A percentile compares a stretch with the other conserved stretches of the same genome.
Conservation (phyloP, 2,888 invertebrate species). For the Andrena praecox region DNA sequence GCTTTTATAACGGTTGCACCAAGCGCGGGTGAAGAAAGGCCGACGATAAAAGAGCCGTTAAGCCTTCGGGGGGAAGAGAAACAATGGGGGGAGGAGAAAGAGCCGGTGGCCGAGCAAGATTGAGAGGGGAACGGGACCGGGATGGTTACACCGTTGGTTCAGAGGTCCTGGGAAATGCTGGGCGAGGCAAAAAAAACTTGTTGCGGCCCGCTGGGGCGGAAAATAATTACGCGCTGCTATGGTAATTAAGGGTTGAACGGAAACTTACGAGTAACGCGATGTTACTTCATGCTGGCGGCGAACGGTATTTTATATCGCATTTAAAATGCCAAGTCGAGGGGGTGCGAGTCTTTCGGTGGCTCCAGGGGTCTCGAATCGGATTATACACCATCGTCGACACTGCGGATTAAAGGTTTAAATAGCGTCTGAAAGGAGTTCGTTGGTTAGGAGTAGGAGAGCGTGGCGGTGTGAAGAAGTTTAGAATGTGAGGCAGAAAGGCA, state of each 20-base stretch:
- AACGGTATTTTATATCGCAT: background rate
- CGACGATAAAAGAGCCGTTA: constrained; percentile 75
- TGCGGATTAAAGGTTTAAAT: too few relatives aligned
- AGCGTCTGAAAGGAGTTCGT: too few relatives aligned
- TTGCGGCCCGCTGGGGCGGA: constrained; percentile 23
- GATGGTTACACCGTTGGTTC: constrained; percentile 4
- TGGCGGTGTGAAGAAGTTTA: too few relatives aligned
- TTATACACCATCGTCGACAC: too few relatives aligned
- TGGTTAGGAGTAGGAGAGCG: too few relatives aligned
- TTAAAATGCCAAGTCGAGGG: background rate
- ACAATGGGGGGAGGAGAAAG: constrained; percentile 50
- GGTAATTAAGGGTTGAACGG: constrained; percentile 2
- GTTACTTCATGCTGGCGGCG: background rate
- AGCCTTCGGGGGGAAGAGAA: constrained; percentile 60
- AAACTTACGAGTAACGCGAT: background rate
- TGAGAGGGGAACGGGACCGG: constrained; percentile 15
- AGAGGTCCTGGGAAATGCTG: constrained; percentile 1
- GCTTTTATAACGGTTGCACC: constrained; percentile 74
- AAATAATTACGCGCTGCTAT: constrained; percentile 7
- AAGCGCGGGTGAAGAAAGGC: constrained; percentile 63
- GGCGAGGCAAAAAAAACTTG: constrained; percentile 45
- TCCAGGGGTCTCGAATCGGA: too few relatives aligned
- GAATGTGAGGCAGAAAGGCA: too few relatives aligned
- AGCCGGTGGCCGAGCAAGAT: constrained; percentile 30
- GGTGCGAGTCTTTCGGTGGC: too few relatives aligned